Evolutionary conservation across 2,888 invertebrate genomes (phyloP), one percentile per base, ranked within the genome.

Genomic region (Caradrina kadenii): DNA sequence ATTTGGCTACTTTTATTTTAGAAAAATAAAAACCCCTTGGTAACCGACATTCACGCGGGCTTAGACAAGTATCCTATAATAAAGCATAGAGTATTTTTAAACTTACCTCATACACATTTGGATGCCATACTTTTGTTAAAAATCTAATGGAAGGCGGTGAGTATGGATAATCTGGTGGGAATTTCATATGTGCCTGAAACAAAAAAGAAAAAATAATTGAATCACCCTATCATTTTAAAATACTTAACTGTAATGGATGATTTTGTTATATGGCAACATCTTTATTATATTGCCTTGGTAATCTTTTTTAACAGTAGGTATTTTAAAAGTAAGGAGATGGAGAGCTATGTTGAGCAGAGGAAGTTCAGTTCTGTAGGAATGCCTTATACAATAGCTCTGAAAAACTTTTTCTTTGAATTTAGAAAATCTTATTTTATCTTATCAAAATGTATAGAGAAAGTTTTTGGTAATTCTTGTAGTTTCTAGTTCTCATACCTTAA

Each of bases 111-210:
- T 99, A 99, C 26, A 99, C 99, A 97, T 99, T 99, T 83, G 99
- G 99, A 96, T 99, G 99, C 99, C 99, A 99, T 87, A 99, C 99
- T 97, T 99, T 99, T 84, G 99, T 99, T 93, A 99, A 97, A 96
- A 99, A 99, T 90, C 99, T 97, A 96, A 99, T 98, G 86, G 98
- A 97, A 81, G 99, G 99, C 81, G 99, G 99, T 86, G 99, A 99
- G 96, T 99, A 99, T 67, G 99, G 99, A 95, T 99, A 99, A 94
- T 99, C 99, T 87, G 97, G 96, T 70, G 99, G 99, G 94, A 99
- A 99, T 96, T 99, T 99, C 98, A 99, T 99, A 95, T 98, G 98
- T 92, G 99, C 99, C 99, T 99, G 97, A 74, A 97, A 97, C 92
- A 94, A 95, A 92, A 94, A 95, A 92, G 88, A 42, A 52, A 2